A percentile compares a stretch with the other conserved stretches of the same genome.
These are phyloP conservation scores for Drosophila siamana DNA, from an alignment of 2,888 invertebrate species.

Conservation along the genomic window DNA sequence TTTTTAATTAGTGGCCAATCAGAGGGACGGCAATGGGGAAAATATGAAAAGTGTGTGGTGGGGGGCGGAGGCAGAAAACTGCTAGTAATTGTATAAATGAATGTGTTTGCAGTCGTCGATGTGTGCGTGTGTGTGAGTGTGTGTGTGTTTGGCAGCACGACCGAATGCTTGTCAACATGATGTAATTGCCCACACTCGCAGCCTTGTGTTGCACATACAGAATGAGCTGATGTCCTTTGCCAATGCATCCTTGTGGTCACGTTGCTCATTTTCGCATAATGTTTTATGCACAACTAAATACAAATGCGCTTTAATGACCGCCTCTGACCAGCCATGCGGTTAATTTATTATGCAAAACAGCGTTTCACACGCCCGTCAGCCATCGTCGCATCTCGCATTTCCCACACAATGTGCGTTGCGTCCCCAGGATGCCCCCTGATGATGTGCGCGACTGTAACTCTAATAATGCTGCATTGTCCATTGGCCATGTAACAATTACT, in stretches of 20 bases:
- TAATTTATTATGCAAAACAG: conserved; percentile 78
- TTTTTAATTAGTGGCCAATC: conserved; percentile 32
- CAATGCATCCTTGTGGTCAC: conserved; percentile 54
- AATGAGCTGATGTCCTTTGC: conserved; percentile 30
- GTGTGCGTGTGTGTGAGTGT: conserved; percentile 4
- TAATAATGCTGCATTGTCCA: conserved; percentile 68
- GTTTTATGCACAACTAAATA: conserved; percentile 80
- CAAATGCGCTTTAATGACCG: conserved; percentile 80
- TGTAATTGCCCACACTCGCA: conserved; percentile 39
- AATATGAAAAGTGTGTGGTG: too few species aligned
- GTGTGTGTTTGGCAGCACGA: neutral
- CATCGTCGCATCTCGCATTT: conserved; percentile 4
- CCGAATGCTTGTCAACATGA: conserved; percentile 40
- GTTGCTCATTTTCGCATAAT: conserved; percentile 77
- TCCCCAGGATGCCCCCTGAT: neutral
- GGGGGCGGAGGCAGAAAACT: neutral
- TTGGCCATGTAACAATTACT: conserved; percentile 73
- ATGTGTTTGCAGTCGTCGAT: neutral
- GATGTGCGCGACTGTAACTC: conserved; percentile 24
- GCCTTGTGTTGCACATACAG: neutral
- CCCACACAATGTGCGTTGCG: neutral
- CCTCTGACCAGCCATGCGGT: conserved; percentile 65
- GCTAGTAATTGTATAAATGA: conserved; percentile 5
- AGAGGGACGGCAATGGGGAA: neutral
- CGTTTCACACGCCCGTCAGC: conserved; percentile 47